phyloP scores from a whole-genome alignment of 53 echinoderm and acorn worm genomes.

The Glandiceps talaboti region DNA sequence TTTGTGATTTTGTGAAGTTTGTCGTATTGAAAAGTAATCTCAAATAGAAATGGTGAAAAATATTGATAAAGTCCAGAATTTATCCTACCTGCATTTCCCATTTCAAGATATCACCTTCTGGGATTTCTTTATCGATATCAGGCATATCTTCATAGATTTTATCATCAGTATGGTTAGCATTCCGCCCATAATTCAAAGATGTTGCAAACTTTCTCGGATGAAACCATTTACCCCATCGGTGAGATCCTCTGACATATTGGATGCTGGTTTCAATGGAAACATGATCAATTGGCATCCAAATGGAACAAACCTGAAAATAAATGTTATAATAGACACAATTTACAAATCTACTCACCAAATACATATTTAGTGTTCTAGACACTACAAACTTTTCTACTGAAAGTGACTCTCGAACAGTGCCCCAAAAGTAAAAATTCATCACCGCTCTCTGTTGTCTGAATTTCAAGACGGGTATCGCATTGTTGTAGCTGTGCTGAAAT shows the following conservation, averaged over 20 bases:
- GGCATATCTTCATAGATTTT: slow-evolving; percentile 17
- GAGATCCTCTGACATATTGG: slow-evolving; percentile 32
- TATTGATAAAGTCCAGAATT: neutral
- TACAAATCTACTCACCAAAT: too few relatives aligned
- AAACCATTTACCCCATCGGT: slow-evolving; percentile 36
- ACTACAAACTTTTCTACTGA: too few relatives aligned
- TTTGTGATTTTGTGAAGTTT: too few relatives aligned
- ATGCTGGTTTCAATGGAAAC: slow-evolving; percentile 28
- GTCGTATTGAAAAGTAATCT: too few relatives aligned
- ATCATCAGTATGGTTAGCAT: slow-evolving; percentile 2
- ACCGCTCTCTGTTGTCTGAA: too few relatives aligned
- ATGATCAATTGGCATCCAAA: slow-evolving; percentile 35
- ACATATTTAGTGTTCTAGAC: too few relatives aligned
- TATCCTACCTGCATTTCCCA: slow-evolving; percentile 26
- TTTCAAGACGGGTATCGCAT: too few relatives aligned
- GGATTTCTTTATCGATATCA: neutral
- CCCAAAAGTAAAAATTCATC: too few relatives aligned
- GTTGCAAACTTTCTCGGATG: slow-evolving; percentile 19
- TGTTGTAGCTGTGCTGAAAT: too few relatives aligned
- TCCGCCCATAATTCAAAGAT: slow-evolving; percentile 8
- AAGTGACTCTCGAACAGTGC: too few relatives aligned
- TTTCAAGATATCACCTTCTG: slow-evolving; percentile 20
- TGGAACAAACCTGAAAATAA: slow-evolving; percentile 24
- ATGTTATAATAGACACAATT: too few relatives aligned
- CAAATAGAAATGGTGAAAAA: too few relatives aligned